Percentiles rank a stretch among this genome's conserved stretches.
Conservation (phyloP, 2,888 invertebrate species). For the Cephus sareptanus region DNA sequence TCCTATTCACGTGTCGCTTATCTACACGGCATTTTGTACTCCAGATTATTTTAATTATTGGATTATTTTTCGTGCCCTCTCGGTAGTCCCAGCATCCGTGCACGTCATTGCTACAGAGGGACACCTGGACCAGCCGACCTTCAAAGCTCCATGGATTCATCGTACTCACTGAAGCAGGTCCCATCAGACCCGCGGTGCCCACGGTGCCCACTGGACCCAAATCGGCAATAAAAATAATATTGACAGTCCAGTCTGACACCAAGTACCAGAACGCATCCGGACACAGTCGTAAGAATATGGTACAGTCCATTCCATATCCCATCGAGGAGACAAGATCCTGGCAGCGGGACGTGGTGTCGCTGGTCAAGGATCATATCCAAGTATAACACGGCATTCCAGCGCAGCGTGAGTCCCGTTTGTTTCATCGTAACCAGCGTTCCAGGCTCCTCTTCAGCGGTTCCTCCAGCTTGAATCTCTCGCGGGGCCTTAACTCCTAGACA, state of each 20-base stretch:
- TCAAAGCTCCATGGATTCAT: neutral
- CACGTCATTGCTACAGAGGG: neutral
- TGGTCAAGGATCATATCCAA: constrained; percentile 30
- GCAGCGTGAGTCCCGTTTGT: constrained; percentile 37
- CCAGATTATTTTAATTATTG: constrained; percentile 53
- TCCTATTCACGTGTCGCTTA: constrained; percentile 34
- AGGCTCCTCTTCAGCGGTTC: neutral
- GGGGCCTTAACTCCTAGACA: constrained; percentile 37
- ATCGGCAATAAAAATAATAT: neutral
- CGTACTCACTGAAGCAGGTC: neutral
- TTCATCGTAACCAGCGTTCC: constrained; percentile 23
- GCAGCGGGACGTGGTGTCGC: constrained; percentile 27
- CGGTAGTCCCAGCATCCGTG: neutral
- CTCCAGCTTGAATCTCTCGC: neutral
- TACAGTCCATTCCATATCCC: neutral
- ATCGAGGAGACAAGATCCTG: neutral
- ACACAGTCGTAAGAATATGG: neutral
- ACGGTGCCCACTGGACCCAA: neutral
- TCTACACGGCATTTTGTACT: constrained; percentile 56
- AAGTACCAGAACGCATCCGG: neutral
- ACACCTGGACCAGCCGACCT: neutral
- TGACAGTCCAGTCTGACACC: neutral
- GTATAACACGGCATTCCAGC: constrained; percentile 46
- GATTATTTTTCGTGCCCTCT: constrained; percentile 35
- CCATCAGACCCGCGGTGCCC: neutral